Conservation (phyloP, 2,113 vertebrate species). For the Otus sunia region DNA sequence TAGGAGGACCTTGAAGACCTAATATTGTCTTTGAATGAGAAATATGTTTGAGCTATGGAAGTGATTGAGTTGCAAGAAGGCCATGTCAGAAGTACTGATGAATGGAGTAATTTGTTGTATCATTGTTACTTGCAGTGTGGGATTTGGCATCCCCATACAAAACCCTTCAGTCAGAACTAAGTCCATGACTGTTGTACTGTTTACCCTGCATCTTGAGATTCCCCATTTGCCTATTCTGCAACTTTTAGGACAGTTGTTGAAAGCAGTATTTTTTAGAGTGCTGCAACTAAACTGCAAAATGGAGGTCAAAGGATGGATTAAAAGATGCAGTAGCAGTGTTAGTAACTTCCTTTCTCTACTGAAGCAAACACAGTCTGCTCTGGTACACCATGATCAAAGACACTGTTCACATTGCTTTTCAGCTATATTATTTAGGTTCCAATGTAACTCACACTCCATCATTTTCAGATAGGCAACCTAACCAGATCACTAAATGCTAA, state of each 20-base stretch:
- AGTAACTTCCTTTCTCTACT: not conserved
- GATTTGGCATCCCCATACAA: not conserved
- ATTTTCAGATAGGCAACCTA: not conserved
- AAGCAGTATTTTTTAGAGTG: not conserved
- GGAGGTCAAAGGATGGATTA: not conserved
- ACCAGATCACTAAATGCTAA: not conserved
- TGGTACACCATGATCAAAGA: not conserved
- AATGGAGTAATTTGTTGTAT: not conserved
- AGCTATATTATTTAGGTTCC: not conserved
- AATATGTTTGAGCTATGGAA: not conserved
- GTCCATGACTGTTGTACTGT: not conserved
- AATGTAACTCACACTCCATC: not conserved
- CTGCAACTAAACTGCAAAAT: not conserved
- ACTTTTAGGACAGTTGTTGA: not conserved
- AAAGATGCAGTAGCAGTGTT: not conserved
- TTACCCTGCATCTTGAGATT: not conserved
- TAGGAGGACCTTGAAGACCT: not conserved
- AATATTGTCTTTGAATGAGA: not conserved
- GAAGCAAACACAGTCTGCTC: not conserved
- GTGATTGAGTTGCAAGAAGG: not conserved
- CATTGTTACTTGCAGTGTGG: not conserved
- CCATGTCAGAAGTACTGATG: not conserved
- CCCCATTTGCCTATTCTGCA: not conserved
- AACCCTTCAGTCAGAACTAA: not conserved
- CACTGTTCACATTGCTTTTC: not conserved